These are phyloP conservation scores for Alfaro cultratus DNA, from an alignment of 2,797 vertebrate genomes.

Conservation along the genomic window DNA sequence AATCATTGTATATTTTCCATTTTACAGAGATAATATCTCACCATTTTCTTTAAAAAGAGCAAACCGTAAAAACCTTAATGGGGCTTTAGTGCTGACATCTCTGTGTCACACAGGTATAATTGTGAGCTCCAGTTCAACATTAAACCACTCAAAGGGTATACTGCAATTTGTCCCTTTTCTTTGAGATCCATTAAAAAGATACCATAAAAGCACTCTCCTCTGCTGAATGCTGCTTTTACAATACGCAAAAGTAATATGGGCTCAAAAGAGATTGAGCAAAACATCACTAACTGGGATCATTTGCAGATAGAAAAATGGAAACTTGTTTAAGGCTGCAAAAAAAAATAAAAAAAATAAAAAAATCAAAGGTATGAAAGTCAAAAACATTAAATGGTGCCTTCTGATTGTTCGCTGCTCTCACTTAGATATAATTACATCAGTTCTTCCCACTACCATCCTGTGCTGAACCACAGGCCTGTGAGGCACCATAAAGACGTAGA, in stretches of 20 bases:
- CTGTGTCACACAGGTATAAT: slow-evolving; percentile 56
- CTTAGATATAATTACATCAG: slow-evolving; percentile 59
- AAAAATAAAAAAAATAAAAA: neutral
- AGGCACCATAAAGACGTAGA: slow-evolving; percentile 51
- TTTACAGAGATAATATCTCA: slow-evolving; percentile 52
- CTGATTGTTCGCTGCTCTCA: slow-evolving; percentile 22
- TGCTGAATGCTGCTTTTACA: slow-evolving; percentile 47
- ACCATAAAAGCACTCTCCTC: slow-evolving; percentile 60
- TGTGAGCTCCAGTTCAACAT: slow-evolving; percentile 57
- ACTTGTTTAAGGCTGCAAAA: slow-evolving; percentile 18
- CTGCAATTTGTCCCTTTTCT: slow-evolving; percentile 70
- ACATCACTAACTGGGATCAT: slow-evolving; percentile 22
- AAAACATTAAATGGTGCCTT: slow-evolving; percentile 13
- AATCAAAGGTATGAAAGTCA: slow-evolving; percentile 36
- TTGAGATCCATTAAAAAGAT: slow-evolving; percentile 62
- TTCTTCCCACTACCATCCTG: slow-evolving; percentile 8
- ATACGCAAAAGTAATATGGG: neutral
- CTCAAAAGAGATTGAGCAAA: slow-evolving; percentile 14
- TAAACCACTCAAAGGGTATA: slow-evolving; percentile 67
- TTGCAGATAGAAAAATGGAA: slow-evolving; percentile 40
- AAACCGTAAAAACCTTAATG: slow-evolving; percentile 43
- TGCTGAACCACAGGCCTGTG: slow-evolving; percentile 39
- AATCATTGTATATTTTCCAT: slow-evolving; percentile 62
- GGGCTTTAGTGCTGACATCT: slow-evolving; percentile 53
- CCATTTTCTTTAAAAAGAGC: neutral